Percentiles rank a stretch among this genome's conserved stretches.
phyloP scores from a whole-genome alignment of 1,140 invertebrate species.

The Acromyrmex echinatior region DNA sequence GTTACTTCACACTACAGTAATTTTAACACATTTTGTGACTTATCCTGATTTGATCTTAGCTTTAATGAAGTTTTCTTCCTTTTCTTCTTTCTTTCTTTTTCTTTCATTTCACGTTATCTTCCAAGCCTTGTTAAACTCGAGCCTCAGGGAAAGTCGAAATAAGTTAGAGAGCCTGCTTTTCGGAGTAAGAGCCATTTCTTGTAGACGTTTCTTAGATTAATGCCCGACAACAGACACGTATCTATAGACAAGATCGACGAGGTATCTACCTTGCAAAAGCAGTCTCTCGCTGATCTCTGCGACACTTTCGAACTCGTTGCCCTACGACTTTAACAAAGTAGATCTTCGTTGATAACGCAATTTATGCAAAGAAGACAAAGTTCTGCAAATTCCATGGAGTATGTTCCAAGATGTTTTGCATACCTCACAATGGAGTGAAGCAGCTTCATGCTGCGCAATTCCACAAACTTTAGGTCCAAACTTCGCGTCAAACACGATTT shows the following conservation, averaged over 20 bases:
- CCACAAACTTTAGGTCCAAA: constrained; percentile 24
- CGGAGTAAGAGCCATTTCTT: constrained; percentile 58
- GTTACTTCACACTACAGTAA: background rate
- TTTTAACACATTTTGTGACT: constrained; percentile 24
- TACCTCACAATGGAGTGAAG: constrained; percentile 22
- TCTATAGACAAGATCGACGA: constrained; percentile 57
- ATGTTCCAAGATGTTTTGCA: constrained; percentile 44
- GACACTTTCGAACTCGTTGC: constrained; percentile 57
- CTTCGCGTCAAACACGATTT: background rate
- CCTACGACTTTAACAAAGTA: constrained; percentile 49
- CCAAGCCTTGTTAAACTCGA: constrained; percentile 14
- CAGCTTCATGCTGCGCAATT: constrained; percentile 54
- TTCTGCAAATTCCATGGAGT: constrained; percentile 42
- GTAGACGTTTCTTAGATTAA: constrained; percentile 54
- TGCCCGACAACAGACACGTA: constrained; percentile 45
- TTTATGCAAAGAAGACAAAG: constrained; percentile 40
- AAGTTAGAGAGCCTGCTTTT: constrained; percentile 29
- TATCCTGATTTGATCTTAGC: background rate
- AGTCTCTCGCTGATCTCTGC: constrained; percentile 38
- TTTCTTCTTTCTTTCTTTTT: background rate
- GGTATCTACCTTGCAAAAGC: constrained; percentile 58
- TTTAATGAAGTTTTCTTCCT: constrained; percentile 24
- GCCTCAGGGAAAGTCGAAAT: constrained; percentile 22
- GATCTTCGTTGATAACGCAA: constrained; percentile 44
- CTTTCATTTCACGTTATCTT: constrained; percentile 31